Percentiles rank a stretch among this genome's conserved stretches.
phyloP scores from a whole-genome alignment of 2,113 vertebrate genomes.

The Natator depressus region DNA sequence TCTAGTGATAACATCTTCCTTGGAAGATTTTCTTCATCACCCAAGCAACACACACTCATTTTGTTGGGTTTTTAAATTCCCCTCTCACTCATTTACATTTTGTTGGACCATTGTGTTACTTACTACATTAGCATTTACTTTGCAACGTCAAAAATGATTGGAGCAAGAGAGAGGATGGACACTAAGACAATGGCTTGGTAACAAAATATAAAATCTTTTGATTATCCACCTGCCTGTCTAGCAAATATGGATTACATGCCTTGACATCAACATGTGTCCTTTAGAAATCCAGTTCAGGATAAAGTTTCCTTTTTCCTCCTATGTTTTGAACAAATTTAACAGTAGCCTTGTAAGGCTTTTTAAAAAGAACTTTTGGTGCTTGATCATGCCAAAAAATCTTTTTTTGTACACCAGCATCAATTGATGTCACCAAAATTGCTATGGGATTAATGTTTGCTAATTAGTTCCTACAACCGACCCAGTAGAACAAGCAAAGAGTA shows the following conservation, averaged over 20 bases:
- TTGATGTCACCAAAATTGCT: slow-evolving; percentile 7
- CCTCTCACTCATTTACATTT: background rate
- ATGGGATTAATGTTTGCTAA: slow-evolving; percentile 24
- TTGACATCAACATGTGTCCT: background rate
- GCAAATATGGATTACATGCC: background rate
- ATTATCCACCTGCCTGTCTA: background rate
- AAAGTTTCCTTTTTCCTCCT: background rate
- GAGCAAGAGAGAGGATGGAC: background rate
- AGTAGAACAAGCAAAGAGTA: background rate
- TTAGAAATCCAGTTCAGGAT: background rate
- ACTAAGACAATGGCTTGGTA: background rate
- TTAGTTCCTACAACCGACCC: slow-evolving; percentile 20
- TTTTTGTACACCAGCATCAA: slow-evolving; percentile 7
- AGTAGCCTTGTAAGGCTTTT: slow-evolving; percentile 48
- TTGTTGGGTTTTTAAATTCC: background rate
- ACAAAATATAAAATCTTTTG: background rate
- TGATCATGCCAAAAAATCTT: slow-evolving; percentile 37
- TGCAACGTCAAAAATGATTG: background rate
- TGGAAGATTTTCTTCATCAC: background rate
- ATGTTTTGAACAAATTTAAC: slow-evolving; percentile 41
- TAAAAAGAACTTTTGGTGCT: slow-evolving; percentile 29
- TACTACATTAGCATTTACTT: background rate
- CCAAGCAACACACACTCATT: background rate
- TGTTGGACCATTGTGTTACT: background rate
- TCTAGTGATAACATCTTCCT: background rate